Evolutionary conservation across 2,797 vertebrate genomes (phyloP).

Genomic region (Alauda arvensis): DNA sequence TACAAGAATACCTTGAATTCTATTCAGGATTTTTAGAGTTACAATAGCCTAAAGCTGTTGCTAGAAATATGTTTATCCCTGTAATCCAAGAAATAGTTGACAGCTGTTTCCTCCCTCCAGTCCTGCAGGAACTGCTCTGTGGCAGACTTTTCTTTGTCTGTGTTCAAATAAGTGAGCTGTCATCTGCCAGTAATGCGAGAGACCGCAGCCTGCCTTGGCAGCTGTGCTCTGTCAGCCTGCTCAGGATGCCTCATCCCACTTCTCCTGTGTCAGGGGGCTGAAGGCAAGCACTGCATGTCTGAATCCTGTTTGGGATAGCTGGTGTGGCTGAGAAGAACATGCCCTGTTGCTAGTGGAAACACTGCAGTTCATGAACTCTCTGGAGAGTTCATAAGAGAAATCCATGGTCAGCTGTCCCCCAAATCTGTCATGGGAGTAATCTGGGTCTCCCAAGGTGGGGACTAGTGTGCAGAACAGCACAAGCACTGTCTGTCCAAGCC

Average conservation of each 20-base stretch:
- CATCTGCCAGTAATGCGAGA: neutral
- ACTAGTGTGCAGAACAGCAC: neutral
- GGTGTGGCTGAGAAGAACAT: neutral
- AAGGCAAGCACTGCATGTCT: neutral
- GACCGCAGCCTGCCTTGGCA: neutral
- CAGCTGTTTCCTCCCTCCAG: constrained; percentile 48
- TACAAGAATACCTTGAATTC: constrained; percentile 31
- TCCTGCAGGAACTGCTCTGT: neutral
- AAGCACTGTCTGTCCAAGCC: neutral
- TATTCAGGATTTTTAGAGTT: constrained; percentile 19
- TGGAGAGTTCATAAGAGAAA: accelerated
- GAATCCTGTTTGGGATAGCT: neutral
- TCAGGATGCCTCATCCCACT: neutral
- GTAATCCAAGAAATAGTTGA: constrained; percentile 50
- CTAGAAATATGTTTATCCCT: constrained; percentile 44
- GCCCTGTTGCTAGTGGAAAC: neutral
- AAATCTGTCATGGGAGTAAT: neutral
- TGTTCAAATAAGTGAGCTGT: constrained; percentile 34
- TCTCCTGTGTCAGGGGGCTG: neutral
- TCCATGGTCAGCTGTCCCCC: neutral
- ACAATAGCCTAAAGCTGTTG: constrained; percentile 3
- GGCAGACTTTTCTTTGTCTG: constrained; percentile 37
- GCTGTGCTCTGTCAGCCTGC: constrained; percentile 9
- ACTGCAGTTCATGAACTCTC: neutral
- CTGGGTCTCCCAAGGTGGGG: neutral